Base-by-base conservation (phyloP, 2,113 vertebrate species). In the Acanthisitta chloris region DNA sequence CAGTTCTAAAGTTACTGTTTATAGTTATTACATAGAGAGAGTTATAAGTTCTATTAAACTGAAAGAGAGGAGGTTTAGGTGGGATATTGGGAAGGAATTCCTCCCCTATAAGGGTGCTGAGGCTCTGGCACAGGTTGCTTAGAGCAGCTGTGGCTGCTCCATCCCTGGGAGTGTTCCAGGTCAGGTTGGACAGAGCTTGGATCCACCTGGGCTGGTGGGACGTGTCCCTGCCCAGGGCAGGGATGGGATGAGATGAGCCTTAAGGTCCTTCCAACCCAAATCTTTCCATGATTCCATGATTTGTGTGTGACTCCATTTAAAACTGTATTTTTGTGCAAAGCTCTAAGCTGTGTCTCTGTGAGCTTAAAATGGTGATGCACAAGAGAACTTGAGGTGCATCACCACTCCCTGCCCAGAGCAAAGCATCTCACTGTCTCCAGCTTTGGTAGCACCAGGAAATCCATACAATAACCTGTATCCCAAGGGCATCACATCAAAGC, bases 161-260 rank as follows among this genome's bases (percentile, higher is more conserved):
- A 15, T 34, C 4, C 31, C 31, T 64, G 34, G 14, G 5, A 80
- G 31, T 80, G 31, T 36, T 31, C 49, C 34, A 49, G 36, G 31
- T 8, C 34, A 49, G 34, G 11, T 1, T 71, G 57, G 43, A 12
- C 0, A 0, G 52, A 26, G 26, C 31, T 67, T 67, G 43, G 57
- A 64, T 40, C 29, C 46, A 0, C 24, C 57, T 71, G 65, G 11
- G 25, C 17, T 21, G 0, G 74, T 55, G 57, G 28, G 46, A 54
- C 16, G 24, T 87, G 40, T 70, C 29, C 40, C 28, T 78, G n/a
- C n/a, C n/a, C n/a, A n/a, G n/a, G n/a, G n/a, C n/a, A n/a, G n/a
- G 24, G 19, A 29, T 54, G 74, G n/a, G 54, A 61, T 24, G 38
- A 77, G 57, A 26, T 71, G 65, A 40, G 34, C 48, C 48, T 71